These are phyloP conservation scores for Hydractinia symbiolongicarpus DNA, from an alignment of 30 jellyfish, hydroid and myxozoan genomes.

Conservation along the genomic window DNA sequence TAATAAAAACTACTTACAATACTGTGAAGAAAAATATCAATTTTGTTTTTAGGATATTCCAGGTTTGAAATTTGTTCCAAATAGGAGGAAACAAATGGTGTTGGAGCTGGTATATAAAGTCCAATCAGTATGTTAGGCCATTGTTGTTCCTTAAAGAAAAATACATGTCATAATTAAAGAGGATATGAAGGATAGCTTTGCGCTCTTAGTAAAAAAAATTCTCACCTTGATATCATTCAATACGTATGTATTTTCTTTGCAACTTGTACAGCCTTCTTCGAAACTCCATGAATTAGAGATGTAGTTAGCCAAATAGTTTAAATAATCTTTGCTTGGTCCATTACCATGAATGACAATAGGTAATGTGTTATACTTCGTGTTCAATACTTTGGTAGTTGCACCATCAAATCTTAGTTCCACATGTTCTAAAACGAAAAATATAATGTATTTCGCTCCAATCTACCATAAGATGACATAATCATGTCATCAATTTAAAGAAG, in stretches of 20 bases:
- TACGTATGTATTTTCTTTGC: slow-evolving; percentile 59
- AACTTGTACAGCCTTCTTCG: slow-evolving; percentile 61
- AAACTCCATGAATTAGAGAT: slow-evolving; percentile 76
- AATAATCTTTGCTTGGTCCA: slow-evolving; percentile 81
- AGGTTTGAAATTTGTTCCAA: slow-evolving; percentile 59
- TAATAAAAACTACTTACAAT: slow-evolving; percentile 43
- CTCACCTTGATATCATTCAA: slow-evolving; percentile 58
- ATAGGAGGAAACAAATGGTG: slow-evolving; percentile 74
- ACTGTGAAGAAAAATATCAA: slow-evolving; percentile 65
- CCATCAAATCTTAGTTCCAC: slow-evolving; percentile 57
- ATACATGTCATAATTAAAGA: no score
- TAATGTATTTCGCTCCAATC: no score
- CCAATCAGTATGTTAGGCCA: slow-evolving; percentile 81
- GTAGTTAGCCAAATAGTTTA: slow-evolving; percentile 73
- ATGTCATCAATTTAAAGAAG: no score
- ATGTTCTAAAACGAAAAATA: slow-evolving; percentile 24
- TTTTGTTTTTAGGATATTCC: slow-evolving; percentile 69
- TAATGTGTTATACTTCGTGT: slow-evolving; percentile 45
- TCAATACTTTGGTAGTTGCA: slow-evolving; percentile 5
- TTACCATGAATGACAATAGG: slow-evolving; percentile 85
- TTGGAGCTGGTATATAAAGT: slow-evolving; percentile 73
- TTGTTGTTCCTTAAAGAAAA: slow-evolving; percentile 34
- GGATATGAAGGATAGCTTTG: no score
- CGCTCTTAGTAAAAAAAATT: no score
- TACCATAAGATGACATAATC: no score